phyloP scores from a whole-genome alignment of 2,797 vertebrate genomes.

The Pangasius mekongensis region DNA sequence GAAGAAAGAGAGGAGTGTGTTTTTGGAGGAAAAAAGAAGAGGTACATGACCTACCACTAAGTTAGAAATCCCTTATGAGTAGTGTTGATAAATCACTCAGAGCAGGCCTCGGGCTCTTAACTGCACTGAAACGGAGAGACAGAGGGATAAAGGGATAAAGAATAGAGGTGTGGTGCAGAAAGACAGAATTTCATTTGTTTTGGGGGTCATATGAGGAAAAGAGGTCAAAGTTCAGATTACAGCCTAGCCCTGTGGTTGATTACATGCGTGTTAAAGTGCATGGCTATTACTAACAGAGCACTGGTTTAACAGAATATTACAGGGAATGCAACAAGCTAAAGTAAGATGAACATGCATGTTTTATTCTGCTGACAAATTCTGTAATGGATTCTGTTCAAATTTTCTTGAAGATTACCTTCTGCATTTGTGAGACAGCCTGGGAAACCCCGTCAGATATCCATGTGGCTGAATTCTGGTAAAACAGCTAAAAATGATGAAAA shows the following conservation, averaged over 20 bases:
- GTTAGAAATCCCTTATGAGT: constrained; percentile 48
- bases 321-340: neutral
- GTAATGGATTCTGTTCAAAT: neutral
- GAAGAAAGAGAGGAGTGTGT: constrained; percentile 61
- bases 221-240: constrained; percentile 62
- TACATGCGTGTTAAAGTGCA: constrained; percentile 36
- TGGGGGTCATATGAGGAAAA: constrained; percentile 67
- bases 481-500: neutral
- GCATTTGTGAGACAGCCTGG: neutral
- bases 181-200: constrained; percentile 48
- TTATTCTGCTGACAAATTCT: constrained; percentile 15
- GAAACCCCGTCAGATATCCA: neutral
- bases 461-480: neutral
- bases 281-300: neutral
- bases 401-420: neutral
- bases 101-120: constrained; percentile 40
- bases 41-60: constrained; percentile 48
- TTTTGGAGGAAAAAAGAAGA: constrained; percentile 51
- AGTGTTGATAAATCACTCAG: constrained; percentile 51
- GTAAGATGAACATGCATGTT: neutral
- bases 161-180: constrained; percentile 57
- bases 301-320: neutral
- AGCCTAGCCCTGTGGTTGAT: constrained; percentile 9
- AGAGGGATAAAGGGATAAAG: constrained; percentile 64
- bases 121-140: constrained; percentile 13